A percentile compares a stretch with the other conserved stretches of the same genome.
These are phyloP conservation scores for Hippolais icterina DNA, from an alignment of 2,113 vertebrate species.

Conservation along the genomic window DNA sequence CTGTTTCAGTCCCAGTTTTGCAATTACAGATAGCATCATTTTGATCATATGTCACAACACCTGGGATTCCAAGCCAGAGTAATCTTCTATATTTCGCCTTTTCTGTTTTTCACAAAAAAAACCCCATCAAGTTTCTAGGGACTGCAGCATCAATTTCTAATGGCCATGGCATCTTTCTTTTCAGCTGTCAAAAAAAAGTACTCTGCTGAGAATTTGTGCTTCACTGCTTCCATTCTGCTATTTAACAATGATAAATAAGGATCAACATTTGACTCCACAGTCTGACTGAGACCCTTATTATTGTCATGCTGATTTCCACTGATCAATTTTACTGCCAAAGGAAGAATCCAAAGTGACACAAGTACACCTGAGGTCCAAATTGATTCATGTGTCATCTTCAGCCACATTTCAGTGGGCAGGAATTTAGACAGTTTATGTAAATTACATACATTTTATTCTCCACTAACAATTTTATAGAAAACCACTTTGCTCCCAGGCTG, in stretches of 20 bases:
- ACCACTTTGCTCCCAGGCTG: neutral
- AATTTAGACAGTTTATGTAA: neutral
- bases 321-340: neutral
- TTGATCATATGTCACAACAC: neutral
- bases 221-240: constrained; percentile 6
- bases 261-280: neutral
- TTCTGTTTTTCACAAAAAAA: neutral
- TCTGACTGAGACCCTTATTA: neutral
- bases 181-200: neutral
- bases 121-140: neutral
- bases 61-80: neutral
- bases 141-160: neutral
- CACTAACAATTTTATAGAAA: neutral
- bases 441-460: neutral
- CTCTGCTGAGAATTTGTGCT: neutral
- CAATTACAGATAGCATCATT: neutral
- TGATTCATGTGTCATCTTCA: neutral
- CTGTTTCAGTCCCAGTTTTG: neutral
- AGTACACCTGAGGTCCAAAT: neutral
- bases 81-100: neutral
- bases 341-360: neutral
- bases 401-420: neutral
- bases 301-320: neutral
- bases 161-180: neutral
- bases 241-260: constrained; percentile 9